Base-by-base conservation (phyloP, 1,140 invertebrate genomes). In the Schlechtendalia chinensis region DNA sequence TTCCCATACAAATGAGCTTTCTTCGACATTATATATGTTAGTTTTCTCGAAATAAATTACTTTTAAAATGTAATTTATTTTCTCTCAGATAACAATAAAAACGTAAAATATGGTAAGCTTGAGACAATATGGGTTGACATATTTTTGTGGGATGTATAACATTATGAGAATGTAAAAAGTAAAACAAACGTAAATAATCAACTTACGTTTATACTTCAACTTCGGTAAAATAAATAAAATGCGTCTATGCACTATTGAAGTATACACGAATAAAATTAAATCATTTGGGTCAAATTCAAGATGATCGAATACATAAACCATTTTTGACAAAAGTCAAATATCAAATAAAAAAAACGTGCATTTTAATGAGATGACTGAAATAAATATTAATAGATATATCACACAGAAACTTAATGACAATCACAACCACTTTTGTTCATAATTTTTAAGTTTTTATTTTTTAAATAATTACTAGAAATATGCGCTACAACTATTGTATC, bases 51-150 rank as follows among this genome's bases (percentile, higher is more conserved):
- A 22, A 67, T 67, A 5, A 67, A 67, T 47, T 45, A 67, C n/a
- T 45, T 67, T 67, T 22, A 6, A 63, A 67, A 67, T 67, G n/a
- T n/a, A 67, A 67, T 67, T 45, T 67, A 67, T 67, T 67, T 67
- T 67, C 19, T 50, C 4, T 54, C 53, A n/a, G 54, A 19, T 56
- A 56, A 47, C 14, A 63, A 32, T 39, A 67, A 67, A 47, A 67
- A 67, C 32, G n/a, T 67, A 22, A 22, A 67, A 67, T 45, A 39
- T 67, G 63, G 63, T 67, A 67, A 67, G 14, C 32, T 39, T 17
- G 22, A 4, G 63, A 45, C n/a, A 45, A 10, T n/a, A 47, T 47
- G 39, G 12, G 17, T 22, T n/a, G 45, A 6, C n/a, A 45, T 67
- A 67, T 45, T 65, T 39, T 65, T 67, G 12, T 8, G n/a, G 6